Evolutionary conservation across 2,888 invertebrate genomes (phyloP), one percentile per base, ranked within the genome.

Genomic region (Monopis laevigella): DNA sequence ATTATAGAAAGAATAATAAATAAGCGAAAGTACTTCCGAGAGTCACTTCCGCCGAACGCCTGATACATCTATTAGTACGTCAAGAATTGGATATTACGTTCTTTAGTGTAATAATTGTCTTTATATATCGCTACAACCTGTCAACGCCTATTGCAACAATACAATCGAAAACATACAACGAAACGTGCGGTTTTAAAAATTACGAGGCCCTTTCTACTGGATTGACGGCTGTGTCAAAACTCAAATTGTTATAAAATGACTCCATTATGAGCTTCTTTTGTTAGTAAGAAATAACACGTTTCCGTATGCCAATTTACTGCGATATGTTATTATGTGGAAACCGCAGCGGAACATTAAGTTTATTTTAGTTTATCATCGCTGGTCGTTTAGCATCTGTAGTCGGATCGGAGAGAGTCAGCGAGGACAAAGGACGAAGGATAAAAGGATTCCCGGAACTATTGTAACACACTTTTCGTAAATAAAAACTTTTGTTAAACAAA

Each of bases 171-270:
- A 65, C 62, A 64, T 55, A 62, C 65, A 73, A 70, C 62, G 58
- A 62, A 62, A 62, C 62, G 28, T 67, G 69, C 59, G 68, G 75
- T 72, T 72, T 68, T 66, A 65, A 63, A 73, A 74, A 77, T 72
- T 72, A 77, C 65, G 69, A 51, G 61, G 59, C 55, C 55, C 60
- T 61, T 70, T 29, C 16, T 12, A 11, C n/a, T 28, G 17, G 73
- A 72, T 72, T 70, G 75, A 62, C 52, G 66, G 72, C 68, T 68
- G 65, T 63, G 55, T 65, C 59, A 68, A 70, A 74, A 77, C 78
- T 71, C 73, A 65, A 65, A 73, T 70, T 71, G 70, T 58, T 61
- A 63, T 58, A 59, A 69, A 78, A 77, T 73, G 63, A 69, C 77
- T 78, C 69, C 64, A 75, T 78, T 77, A 58, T 52, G 53, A 48